Evolutionary conservation across 53 echinoderm and acorn worm genomes (phyloP).

Genomic region (Crossaster papposus): DNA sequence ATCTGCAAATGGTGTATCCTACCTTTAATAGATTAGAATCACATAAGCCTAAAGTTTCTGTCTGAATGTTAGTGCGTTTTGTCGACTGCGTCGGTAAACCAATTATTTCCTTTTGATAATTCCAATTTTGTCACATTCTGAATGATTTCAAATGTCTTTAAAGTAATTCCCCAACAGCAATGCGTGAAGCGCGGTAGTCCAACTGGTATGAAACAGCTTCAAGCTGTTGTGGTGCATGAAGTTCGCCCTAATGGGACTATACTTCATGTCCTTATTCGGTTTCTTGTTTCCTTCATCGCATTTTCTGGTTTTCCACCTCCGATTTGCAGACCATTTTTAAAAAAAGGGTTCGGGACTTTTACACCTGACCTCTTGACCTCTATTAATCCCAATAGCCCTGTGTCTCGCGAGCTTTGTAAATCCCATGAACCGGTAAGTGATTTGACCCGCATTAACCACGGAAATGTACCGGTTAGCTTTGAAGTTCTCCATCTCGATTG

Average conservation of each 20-base stretch:
- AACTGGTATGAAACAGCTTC: background rate
- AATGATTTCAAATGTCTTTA: background rate
- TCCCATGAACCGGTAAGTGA: background rate
- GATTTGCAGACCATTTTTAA: background rate
- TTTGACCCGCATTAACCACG: background rate
- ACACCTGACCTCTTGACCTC: background rate
- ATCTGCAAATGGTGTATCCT: too few relatives aligned
- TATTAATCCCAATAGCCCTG: background rate
- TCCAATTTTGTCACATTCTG: background rate
- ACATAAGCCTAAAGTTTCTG: background rate
- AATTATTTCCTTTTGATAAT: background rate
- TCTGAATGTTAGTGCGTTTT: background rate
- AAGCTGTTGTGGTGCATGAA: too few relatives aligned
- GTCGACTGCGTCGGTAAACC: background rate
- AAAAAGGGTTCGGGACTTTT: background rate
- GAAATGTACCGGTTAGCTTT: conserved; percentile 37
- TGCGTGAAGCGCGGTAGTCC: background rate
- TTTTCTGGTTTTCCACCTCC: background rate
- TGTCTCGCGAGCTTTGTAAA: background rate
- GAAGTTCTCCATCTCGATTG: background rate
- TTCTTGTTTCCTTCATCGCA: background rate
- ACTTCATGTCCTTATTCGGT: background rate
- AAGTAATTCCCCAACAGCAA: background rate
- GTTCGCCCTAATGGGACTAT: too few relatives aligned
- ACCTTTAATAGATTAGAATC: too few relatives aligned